Percentiles rank a stretch among this genome's conserved stretches.
phyloP scores from a whole-genome alignment of 2,797 vertebrate genomes.

The Myiotriccus ornatus region DNA sequence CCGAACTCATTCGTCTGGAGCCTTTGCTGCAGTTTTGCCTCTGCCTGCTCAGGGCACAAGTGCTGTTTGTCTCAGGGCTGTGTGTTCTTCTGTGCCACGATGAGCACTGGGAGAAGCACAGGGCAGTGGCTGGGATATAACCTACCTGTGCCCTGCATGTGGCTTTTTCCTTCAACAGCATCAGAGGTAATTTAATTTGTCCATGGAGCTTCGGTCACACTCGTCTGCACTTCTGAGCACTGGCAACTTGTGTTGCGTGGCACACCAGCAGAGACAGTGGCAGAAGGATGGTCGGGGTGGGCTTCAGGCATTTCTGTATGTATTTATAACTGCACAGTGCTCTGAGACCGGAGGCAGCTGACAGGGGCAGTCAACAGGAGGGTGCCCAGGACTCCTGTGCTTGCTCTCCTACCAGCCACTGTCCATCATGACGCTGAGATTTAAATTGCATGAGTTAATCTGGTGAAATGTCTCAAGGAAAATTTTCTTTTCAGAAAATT shows the following conservation, averaged over 20 bases:
- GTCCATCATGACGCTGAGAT: not conserved
- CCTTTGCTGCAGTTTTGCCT: not conserved
- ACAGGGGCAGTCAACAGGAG: not conserved
- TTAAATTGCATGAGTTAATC: not conserved
- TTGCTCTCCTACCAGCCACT: not conserved
- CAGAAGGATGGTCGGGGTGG: accelerated
- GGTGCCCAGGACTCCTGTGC: accelerated
- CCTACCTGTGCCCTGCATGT: accelerated
- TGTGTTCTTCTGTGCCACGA: accelerated
- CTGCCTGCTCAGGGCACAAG: not conserved
- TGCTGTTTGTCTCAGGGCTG: not conserved
- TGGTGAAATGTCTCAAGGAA: not conserved
- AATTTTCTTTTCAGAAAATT: not conserved
- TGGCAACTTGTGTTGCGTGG: not conserved
- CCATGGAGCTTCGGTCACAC: not conserved
- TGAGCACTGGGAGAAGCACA: accelerated
- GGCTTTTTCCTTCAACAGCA: accelerated
- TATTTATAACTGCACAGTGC: not conserved
- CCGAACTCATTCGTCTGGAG: not conserved
- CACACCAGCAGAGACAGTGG: not conserved
- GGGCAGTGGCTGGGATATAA: accelerated
- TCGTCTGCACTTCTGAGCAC: not conserved
- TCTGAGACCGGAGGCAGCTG: accelerated
- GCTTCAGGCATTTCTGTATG: not conserved
- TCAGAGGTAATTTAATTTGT: not conserved